phyloP scores from a whole-genome alignment of 1,140 invertebrate genomes.

The roundworm (Caenorhabditis elegans) region DNA sequence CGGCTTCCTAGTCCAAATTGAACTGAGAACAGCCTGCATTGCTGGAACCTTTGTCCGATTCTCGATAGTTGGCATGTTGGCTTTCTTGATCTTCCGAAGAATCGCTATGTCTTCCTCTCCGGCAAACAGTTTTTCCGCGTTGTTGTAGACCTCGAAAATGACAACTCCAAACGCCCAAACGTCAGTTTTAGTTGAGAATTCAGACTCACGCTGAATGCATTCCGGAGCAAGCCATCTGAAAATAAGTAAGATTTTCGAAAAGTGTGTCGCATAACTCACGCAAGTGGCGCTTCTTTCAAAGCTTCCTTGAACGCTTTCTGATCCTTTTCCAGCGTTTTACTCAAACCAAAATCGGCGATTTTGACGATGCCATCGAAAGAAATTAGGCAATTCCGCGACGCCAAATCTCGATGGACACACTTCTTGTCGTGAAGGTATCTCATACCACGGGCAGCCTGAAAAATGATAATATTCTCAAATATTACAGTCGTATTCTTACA shows the following conservation, averaged over 20 bases:
- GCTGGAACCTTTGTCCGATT: background rate
- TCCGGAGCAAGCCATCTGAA: slow-evolving; percentile 65
- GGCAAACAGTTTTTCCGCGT: slow-evolving; percentile 60
- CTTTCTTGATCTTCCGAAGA: background rate
- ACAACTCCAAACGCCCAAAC: slow-evolving; percentile 66
- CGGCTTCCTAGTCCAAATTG: slow-evolving; percentile 11
- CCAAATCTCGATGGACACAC: slow-evolving; percentile 78
- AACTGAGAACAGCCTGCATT: slow-evolving; percentile 4
- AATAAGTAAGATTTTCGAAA: background rate
- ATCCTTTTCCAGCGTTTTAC: slow-evolving; percentile 68
- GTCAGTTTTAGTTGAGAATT: slow-evolving; percentile 58
- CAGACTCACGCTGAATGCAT: slow-evolving; percentile 50
- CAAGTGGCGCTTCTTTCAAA: slow-evolving; percentile 1
- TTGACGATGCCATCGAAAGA: slow-evolving; percentile 78
- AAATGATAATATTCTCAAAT: background rate
- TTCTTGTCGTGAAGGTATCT: slow-evolving; percentile 66
- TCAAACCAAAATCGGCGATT: slow-evolving; percentile 90
- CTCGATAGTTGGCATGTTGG: slow-evolving; percentile 4
- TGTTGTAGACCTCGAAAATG: slow-evolving; percentile 67
- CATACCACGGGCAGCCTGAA: slow-evolving; percentile 49
- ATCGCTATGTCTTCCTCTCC: background rate
- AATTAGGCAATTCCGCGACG: slow-evolving; percentile 83
- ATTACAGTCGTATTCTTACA: background rate
- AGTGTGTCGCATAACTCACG: background rate
- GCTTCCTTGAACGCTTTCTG: slow-evolving; percentile 7